A percentile compares a stretch with the other conserved stretches of the same genome.
Conservation (phyloP, 2,888 invertebrate genomes). For the Microctonus hyperodae region DNA sequence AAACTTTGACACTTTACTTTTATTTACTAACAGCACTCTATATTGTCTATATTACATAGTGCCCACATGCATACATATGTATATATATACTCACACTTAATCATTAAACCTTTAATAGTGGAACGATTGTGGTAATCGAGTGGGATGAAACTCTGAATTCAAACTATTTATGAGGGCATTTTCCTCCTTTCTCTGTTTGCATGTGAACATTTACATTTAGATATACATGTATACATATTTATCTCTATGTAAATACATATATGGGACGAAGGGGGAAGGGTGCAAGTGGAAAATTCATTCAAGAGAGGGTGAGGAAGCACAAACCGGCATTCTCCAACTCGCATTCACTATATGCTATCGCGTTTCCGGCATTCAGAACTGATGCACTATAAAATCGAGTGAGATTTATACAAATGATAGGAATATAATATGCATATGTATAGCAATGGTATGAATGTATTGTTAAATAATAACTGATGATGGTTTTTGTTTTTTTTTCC, state of each 20-base stretch:
- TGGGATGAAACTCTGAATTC: background rate
- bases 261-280: no score
- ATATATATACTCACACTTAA: background rate
- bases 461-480: background rate
- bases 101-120: background rate
- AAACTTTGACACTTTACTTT: background rate
- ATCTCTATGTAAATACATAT: background rate
- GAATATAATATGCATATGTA: background rate
- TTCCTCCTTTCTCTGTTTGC: background rate
- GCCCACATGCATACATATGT: no score
- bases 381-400: background rate
- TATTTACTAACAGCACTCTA: background rate
- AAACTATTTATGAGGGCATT: background rate
- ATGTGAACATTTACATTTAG: background rate
- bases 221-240: background rate
- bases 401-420: background rate
- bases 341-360: background rate
- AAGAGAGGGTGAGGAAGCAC: background rate
- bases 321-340: background rate
- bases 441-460: background rate
- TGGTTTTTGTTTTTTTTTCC: background rate
- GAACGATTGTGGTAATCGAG: slow-evolving; percentile 1
- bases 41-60: background rate
- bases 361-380: background rate
- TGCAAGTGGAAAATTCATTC: background rate